Evolutionary conservation across 2,113 vertebrate genomes (phyloP).

Genomic region (Hippocampus zosterae): DNA sequence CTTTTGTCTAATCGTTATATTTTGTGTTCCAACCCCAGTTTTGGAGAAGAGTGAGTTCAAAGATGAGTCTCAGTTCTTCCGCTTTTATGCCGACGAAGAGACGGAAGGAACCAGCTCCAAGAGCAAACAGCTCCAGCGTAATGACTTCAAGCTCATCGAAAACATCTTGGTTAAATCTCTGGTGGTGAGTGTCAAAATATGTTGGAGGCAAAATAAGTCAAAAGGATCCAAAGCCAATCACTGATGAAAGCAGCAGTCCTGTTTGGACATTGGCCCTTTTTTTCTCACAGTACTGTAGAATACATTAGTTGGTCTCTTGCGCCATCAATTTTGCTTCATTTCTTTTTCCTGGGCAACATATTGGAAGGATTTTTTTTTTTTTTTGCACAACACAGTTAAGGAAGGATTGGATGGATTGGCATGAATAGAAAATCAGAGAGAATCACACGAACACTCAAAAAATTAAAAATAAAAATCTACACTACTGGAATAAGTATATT

Average conservation of each 20-base stretch:
- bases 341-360: not conserved
- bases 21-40: conserved; percentile 67
- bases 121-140: conserved; percentile 86
- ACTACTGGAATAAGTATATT: too few species aligned
- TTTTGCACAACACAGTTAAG: not conserved
- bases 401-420: too few species aligned
- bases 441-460: too few species aligned
- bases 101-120: conserved; percentile 89
- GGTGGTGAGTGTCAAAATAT: conserved; percentile 76
- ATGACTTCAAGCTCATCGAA: conserved; percentile 93
- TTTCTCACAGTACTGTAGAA: not conserved
- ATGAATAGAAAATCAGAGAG: too few species aligned
- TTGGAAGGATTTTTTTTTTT: not conserved
- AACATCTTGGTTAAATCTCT: conserved; percentile 91
- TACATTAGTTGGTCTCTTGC: not conserved
- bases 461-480: too few species aligned
- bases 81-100: conserved; percentile 96
- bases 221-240: not conserved
- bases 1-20: not conserved
- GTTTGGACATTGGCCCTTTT: not conserved
- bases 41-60: conserved; percentile 98
- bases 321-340: not conserved
- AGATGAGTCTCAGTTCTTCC: conserved; percentile 96
- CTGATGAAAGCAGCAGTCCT: not conserved
- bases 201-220: not conserved